These are phyloP conservation scores for Exocentrus adspersus DNA, from an alignment of 2,888 invertebrate genomes.

Conservation along the genomic window DNA sequence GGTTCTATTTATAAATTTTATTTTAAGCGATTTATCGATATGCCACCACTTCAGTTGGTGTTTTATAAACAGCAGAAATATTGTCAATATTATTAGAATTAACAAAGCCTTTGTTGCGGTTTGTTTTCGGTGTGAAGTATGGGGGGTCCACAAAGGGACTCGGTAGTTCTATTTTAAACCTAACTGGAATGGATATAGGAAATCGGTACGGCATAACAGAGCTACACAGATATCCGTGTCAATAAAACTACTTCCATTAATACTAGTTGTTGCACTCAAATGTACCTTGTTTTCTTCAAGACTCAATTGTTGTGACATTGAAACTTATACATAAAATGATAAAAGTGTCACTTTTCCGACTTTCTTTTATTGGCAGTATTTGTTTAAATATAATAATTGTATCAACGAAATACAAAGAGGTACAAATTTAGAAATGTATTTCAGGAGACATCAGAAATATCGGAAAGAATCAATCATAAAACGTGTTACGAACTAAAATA, in stretches of 20 bases:
- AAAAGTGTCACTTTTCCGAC: too few species aligned
- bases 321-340: too few species aligned
- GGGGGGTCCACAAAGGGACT: constrained; percentile 41
- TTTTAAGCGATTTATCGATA: constrained; percentile 35
- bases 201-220: constrained; percentile 1
- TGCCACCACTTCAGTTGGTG: constrained; percentile 38
- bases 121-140: constrained; percentile 36
- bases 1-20: constrained; percentile 42
- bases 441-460: background rate
- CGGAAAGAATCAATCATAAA: constrained; percentile 20
- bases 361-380: too few species aligned
- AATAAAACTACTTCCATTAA: background rate
- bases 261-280: background rate
- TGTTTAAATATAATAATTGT: too few species aligned
- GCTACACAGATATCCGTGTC: background rate
- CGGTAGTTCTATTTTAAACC: constrained; percentile 39
- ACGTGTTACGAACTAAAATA: constrained; percentile 24
- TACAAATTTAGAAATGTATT: background rate
- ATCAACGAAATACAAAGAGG: background rate
- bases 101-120: constrained; percentile 44
- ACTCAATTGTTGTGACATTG: too few species aligned
- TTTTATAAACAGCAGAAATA: constrained; percentile 43
- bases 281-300: too few species aligned
- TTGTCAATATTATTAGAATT: constrained; percentile 44
- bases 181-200: constrained; percentile 24